Conservation (phyloP, 2,797 vertebrate species). For the Adelosebastes latens region DNA sequence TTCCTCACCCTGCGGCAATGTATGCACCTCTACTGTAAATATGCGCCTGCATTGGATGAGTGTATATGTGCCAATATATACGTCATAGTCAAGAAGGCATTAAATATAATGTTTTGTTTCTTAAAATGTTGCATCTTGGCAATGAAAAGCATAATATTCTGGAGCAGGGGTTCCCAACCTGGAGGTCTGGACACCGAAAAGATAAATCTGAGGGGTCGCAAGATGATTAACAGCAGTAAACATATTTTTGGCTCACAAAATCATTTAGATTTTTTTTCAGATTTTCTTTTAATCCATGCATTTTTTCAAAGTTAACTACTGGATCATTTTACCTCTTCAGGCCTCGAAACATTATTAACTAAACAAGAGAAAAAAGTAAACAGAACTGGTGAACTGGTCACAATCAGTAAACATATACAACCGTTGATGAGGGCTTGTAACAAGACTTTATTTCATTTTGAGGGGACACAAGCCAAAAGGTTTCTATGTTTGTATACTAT, state of each 20-base stretch:
- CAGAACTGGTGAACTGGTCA: not conserved
- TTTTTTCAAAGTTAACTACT: no score
- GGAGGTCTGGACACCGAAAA: not conserved
- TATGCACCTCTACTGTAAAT: not conserved
- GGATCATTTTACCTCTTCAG: no score
- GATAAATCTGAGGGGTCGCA: not conserved
- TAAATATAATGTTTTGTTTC: not conserved
- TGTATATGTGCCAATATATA: not conserved
- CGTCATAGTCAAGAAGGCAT: not conserved
- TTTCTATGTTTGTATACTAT: no score
- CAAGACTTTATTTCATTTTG: not conserved
- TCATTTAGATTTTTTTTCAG: not conserved
- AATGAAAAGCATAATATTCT: not conserved
- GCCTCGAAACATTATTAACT: not conserved
- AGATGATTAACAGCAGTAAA: not conserved
- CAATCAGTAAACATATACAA: not conserved
- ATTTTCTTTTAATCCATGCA: not conserved
- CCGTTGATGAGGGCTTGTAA: not conserved
- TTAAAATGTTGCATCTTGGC: not conserved
- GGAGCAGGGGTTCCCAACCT: not conserved
- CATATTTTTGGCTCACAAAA: not conserved
- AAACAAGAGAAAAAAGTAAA: not conserved
- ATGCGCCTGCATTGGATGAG: not conserved
- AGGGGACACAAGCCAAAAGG: no score
- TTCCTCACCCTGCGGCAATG: constrained; percentile 14